Percentiles rank a stretch among this genome's conserved stretches.
Evolutionary conservation across 2,797 vertebrate species (phyloP).

Genomic region (Rhyacichthys aspro): DNA sequence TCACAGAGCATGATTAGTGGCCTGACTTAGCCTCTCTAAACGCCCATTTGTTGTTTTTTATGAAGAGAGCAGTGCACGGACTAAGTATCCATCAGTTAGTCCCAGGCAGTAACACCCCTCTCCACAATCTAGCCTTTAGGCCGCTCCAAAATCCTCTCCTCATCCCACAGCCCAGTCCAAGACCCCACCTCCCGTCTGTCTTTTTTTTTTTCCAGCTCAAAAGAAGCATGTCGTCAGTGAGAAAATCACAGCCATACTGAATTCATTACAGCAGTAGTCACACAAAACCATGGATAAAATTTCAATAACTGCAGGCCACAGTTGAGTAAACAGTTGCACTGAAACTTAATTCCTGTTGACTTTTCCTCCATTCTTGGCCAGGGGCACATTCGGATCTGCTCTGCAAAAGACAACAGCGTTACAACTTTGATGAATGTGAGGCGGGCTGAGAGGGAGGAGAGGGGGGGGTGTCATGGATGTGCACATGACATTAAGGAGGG

Average conservation of each 20-base stretch:
- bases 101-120: slow-evolving; percentile 9
- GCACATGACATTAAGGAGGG: slow-evolving; percentile 74
- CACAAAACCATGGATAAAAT: slow-evolving; percentile 99
- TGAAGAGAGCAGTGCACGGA: background rate
- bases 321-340: slow-evolving; percentile 99
- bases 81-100: slow-evolving; percentile 11
- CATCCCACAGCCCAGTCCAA: slow-evolving; percentile 32
- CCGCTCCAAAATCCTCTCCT: slow-evolving; percentile 40
- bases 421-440: slow-evolving; percentile 93
- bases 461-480: slow-evolving; percentile 78
- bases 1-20: too few relatives aligned
- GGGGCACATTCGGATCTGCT: slow-evolving; percentile 94
- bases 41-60: background rate
- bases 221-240: slow-evolving; percentile 88
- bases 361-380: slow-evolving; percentile 97
- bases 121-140: slow-evolving; percentile 35
- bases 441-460: slow-evolving; percentile 80
- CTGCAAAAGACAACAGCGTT: slow-evolving; percentile 95
- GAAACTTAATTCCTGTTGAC: slow-evolving; percentile 99
- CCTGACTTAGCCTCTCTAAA: too few relatives aligned
- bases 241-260: slow-evolving; percentile 95
- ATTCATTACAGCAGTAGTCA: slow-evolving; percentile 98
- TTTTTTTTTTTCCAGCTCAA: slow-evolving; percentile 74
- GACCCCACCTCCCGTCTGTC: slow-evolving; percentile 45
- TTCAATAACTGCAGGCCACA: slow-evolving; percentile 99